Evolutionary conservation across 2,888 invertebrate genomes (phyloP).

Genomic region (Nesidiocoris tenuis): DNA sequence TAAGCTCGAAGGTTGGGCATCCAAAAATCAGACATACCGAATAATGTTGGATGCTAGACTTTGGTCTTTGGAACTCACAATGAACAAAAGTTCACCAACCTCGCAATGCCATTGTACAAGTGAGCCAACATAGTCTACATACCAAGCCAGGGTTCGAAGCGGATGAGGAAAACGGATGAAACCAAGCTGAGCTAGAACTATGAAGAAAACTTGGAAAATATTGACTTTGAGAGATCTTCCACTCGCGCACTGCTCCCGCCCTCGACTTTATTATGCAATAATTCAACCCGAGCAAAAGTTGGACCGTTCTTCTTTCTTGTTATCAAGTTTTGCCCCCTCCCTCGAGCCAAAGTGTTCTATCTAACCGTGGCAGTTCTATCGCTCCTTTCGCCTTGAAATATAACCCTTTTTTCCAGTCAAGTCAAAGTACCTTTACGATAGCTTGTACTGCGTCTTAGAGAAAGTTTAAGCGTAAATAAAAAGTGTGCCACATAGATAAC

Average conservation of each 20-base stretch:
- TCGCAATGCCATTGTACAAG: no score
- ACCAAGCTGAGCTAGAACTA: neutral
- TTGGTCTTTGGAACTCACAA: no score
- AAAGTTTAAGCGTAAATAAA: neutral
- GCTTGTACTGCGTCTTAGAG: neutral
- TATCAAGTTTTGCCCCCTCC: constrained; percentile 28
- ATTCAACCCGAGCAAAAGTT: constrained; percentile 23
- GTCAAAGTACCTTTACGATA: neutral
- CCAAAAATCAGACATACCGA: no score
- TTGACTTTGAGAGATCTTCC: constrained; percentile 35
- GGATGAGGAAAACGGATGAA: neutral
- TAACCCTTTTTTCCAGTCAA: neutral
- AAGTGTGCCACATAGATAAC: no score
- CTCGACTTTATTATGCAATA: constrained; percentile 32
- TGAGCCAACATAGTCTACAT: no score
- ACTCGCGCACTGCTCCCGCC: constrained; percentile 14
- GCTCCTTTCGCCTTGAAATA: constrained; percentile 3
- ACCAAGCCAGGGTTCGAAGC: no score
- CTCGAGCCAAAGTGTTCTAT: neutral
- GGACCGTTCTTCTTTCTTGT: constrained; percentile 38
- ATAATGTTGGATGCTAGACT: no score
- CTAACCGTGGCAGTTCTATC: constrained; percentile 1
- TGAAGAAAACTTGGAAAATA: constrained; percentile 33
- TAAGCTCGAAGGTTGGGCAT: no score
- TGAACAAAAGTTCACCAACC: no score